Percentiles rank a stretch among this genome's conserved stretches.
phyloP scores from a whole-genome alignment of 2,888 invertebrate genomes.

The Spialia ferax region DNA sequence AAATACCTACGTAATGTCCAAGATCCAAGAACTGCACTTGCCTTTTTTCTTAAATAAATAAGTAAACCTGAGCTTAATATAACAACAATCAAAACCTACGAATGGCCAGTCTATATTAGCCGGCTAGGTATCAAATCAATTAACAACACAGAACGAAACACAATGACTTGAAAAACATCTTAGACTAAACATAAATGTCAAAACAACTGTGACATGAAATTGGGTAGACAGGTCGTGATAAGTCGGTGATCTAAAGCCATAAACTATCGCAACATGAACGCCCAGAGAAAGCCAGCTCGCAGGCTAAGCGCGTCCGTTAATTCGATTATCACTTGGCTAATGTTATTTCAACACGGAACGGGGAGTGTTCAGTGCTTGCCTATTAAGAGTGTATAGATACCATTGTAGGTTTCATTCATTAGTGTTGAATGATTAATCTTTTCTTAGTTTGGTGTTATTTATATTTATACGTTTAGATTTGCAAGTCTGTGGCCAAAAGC shows the following conservation, averaged over 20 bases:
- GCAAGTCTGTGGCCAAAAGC: too few species aligned
- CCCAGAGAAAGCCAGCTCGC: constrained; percentile 2
- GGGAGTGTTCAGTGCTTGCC: constrained; percentile 10
- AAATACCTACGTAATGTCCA: too few species aligned
- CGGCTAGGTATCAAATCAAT: too few species aligned
- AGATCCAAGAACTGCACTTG: too few species aligned
- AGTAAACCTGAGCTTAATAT: too few species aligned
- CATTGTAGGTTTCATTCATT: neutral
- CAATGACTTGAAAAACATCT: neutral
- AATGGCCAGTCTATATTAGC: too few species aligned
- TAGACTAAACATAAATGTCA: too few species aligned
- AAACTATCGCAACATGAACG: constrained; percentile 1
- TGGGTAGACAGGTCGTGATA: neutral
- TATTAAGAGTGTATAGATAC: neutral
- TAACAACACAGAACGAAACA: too few species aligned
- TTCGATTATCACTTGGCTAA: constrained; percentile 18
- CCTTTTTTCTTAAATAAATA: too few species aligned
- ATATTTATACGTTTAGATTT: too few species aligned
- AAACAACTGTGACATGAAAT: neutral
- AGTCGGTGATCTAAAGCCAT: neutral
- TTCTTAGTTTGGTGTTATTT: neutral
- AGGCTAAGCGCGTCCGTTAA: constrained; percentile 7
- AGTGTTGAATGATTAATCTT: constrained; percentile 10
- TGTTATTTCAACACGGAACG: constrained; percentile 14
- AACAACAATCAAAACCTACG: too few species aligned